Percentiles rank a stretch among this genome's conserved stretches.
phyloP scores from a whole-genome alignment of 2,113 vertebrate genomes.

The Myotis davidii region DNA sequence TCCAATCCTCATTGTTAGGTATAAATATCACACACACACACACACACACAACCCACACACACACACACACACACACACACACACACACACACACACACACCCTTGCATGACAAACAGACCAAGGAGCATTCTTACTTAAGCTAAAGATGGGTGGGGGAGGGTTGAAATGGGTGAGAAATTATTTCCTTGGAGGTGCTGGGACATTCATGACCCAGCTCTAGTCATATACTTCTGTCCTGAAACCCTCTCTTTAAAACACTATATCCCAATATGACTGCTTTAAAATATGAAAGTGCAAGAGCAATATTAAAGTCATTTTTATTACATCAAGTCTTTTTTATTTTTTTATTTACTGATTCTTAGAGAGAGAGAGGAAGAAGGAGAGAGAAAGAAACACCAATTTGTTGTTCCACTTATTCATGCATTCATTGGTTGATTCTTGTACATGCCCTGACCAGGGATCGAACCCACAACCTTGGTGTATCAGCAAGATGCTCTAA shows the following conservation, averaged over 20 bases:
- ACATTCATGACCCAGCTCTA: not conserved
- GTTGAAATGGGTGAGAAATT: conserved; percentile 1
- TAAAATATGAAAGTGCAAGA: conserved; percentile 38
- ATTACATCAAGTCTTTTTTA: conserved; percentile 6
- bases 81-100: not conserved
- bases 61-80: not conserved
- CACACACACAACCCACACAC: no score
- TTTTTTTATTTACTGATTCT: not conserved
- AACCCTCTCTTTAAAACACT: conserved; percentile 32
- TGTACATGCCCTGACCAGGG: no score
- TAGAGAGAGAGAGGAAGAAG: not conserved
- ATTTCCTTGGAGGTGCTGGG: not conserved
- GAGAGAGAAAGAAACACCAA: not conserved
- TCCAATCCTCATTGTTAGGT: not conserved
- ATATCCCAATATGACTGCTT: conserved; percentile 14
- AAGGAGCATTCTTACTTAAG: not conserved
- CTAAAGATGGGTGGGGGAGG: not conserved
- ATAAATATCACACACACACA: not conserved
- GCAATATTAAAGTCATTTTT: conserved; percentile 12
- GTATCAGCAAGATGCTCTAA: no score
- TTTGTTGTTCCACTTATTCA: no score
- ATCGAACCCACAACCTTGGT: no score
- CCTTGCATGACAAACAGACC: not conserved
- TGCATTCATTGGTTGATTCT: no score
- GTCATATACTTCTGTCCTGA: not conserved